Evolutionary conservation across 2,113 vertebrate species (phyloP), one percentile per base, ranked within the genome.

Genomic region (Brienomyrus brachyistius): DNA sequence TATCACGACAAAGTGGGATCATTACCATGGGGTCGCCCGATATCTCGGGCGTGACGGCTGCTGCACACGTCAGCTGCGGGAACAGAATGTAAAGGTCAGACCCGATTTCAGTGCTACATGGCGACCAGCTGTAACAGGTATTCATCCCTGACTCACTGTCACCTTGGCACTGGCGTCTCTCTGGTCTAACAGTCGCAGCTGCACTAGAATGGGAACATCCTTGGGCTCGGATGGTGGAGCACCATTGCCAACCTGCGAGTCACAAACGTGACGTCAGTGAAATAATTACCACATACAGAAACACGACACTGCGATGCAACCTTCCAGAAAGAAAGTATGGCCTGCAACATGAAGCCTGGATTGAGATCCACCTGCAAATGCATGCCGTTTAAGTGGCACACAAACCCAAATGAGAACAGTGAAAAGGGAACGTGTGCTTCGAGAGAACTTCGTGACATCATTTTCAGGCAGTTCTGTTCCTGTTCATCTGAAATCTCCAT

Each of bases 91-190:
- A 3, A 89, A 52, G 45, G 54, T 89, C 15, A 54, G 56, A 48
- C 31, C 35, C 13, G 0, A 23, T 43, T 48, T n/a, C 54, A 27
- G 31, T 23, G 19, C 40, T n/a, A 54, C 45, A 43, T 50, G 40
- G 54, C 10, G 3, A 31, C 6, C 6, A 31, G 4, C 40, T 70
- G 23, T 66, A 27, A 5, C 51, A 13, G 10, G 54, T 23, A 56
- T 10, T 84, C 4, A 19, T 47, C 6, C 80, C 59, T 35, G 7
- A n/a, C 27, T 35, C 17, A 35, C 1, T 48, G 86, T 83, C 66
- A 97, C 97, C 95, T 97, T 97, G 1, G 96, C 96, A 47, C 94
- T 96, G n/a, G 96, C 94, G 84, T 97, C 96, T 91, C 94, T 96
- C 87, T 97, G 96, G 91, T 97, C 97, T 90, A 97, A 91, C 89